Percentiles rank a stretch among this genome's conserved stretches.
Conservation (phyloP, 2,797 vertebrate genomes). For the Gallinago solitaria region DNA sequence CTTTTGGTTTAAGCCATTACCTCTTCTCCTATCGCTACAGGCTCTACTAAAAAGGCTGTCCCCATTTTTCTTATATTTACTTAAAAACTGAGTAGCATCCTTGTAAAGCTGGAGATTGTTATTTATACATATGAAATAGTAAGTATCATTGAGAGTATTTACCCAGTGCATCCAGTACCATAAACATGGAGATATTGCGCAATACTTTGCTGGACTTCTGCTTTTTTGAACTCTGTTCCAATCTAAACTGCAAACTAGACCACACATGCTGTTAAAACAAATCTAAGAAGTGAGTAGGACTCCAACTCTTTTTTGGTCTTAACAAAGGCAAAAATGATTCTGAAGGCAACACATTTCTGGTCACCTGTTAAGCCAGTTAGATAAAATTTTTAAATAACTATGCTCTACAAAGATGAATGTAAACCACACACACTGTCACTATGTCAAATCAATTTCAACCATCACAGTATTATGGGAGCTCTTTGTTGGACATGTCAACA, state of each 20-base stretch:
- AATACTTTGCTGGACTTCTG: constrained; percentile 62
- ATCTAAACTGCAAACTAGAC: constrained; percentile 76
- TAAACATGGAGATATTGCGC: constrained; percentile 71
- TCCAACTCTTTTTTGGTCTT: neutral
- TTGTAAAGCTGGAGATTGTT: constrained; percentile 51
- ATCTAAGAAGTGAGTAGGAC: constrained; percentile 23
- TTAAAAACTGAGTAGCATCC: constrained; percentile 15
- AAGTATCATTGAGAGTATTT: constrained; percentile 48
- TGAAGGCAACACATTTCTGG: constrained; percentile 19
- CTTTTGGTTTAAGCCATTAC: neutral
- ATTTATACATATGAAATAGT: constrained; percentile 55
- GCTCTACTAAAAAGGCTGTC: neutral
- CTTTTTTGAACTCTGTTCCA: constrained; percentile 72
- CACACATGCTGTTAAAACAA: constrained; percentile 73
- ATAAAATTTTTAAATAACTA: neutral
- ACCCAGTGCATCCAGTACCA: neutral
- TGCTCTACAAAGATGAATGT: neutral
- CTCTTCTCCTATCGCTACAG: neutral
- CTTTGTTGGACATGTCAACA: constrained; percentile 24
- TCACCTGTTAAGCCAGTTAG: constrained; percentile 51
- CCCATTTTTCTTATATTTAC: neutral
- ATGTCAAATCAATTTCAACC: constrained; percentile 45
- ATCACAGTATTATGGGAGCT: constrained; percentile 7
- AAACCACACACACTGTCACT: neutral
- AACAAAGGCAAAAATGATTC: neutral